Evolutionary conservation across 2,888 invertebrate genomes (phyloP), one percentile per base, ranked within the genome.

Genomic region (Matsumyia berberina): DNA sequence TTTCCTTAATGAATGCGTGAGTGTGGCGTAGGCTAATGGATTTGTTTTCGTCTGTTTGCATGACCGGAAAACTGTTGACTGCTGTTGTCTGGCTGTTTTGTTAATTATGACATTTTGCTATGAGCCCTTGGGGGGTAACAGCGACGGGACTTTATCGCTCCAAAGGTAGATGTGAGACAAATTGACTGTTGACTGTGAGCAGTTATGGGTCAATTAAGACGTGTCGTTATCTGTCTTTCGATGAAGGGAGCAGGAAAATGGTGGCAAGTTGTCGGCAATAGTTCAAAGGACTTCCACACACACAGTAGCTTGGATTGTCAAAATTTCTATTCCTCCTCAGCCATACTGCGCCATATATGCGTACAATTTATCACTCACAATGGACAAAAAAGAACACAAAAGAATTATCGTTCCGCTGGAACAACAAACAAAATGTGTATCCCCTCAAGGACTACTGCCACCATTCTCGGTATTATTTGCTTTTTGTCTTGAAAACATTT

Each of bases 401-500:
- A 42, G 15, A 42, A 15, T 42, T 35, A 9, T 35, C 9, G 35
- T 2, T 9, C 6, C 24, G 24, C 11, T 4, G 8, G n/a, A 39
- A 39, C 4, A n/a, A 39, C 11, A 42, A 9, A 17, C 17, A 17
- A 17, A 35, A 24, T 24, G 5, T 55, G 3, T n/a, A 24, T 58
- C 24, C 37, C 12, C 39, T 29, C 5, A 5, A 19, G 39, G 39
- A 58, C n/a, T 7, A n/a, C n/a, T 31, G n/a, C 29, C 29, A 51
- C 6, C 24, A 58, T 24, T 39, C 24, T 15, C 31, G 5, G 35
- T 24, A 24, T 42, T 60, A 42, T 69, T 55, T 60, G 24, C 12
- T 62, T 53, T 42, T 49, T 62, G 35, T 51, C n/a, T 35, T 39
- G 37, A 33, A 44, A 58, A 74, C 51, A 64, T 82, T 82, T 78